These are phyloP conservation scores for Argyresthia goedartella DNA, from an alignment of 2,888 invertebrate species.

Conservation along the genomic window DNA sequence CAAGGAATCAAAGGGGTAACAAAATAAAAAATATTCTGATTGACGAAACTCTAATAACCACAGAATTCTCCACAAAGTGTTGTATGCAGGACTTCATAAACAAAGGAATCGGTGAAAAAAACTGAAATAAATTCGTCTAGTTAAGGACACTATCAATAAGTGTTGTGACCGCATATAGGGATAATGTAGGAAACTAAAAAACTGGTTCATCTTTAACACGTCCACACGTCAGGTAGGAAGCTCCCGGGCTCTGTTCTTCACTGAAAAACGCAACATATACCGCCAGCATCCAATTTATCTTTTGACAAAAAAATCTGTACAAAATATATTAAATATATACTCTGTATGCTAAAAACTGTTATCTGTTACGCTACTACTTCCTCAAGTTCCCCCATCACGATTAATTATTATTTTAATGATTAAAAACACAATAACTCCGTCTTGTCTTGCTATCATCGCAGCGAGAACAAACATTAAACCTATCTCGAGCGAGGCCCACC, in stretches of 20 bases:
- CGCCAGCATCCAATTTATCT: constrained; percentile 73
- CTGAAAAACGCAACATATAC: constrained; percentile 59
- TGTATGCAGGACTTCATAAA: constrained; percentile 61
- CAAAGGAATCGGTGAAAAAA: constrained; percentile 60
- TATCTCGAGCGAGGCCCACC: constrained; percentile 16
- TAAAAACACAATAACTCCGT: constrained; percentile 62
- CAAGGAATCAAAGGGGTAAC: constrained; percentile 64
- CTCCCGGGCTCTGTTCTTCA: constrained; percentile 52
- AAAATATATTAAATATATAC: constrained; percentile 73
- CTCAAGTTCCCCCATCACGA: constrained; percentile 64
- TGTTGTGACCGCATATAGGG: constrained; percentile 9
- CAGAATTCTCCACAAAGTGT: constrained; percentile 55
- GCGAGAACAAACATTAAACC: constrained; percentile 63
- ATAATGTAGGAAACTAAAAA: neutral
- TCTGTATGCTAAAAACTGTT: constrained; percentile 71
- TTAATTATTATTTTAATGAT: constrained; percentile 63
- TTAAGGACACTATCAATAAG: constrained; percentile 7
- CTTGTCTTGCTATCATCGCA: neutral
- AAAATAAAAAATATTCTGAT: constrained; percentile 68
- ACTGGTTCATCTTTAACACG: neutral
- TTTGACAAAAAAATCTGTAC: constrained; percentile 72
- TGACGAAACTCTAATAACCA: constrained; percentile 66
- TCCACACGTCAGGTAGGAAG: neutral
- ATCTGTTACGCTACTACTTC: constrained; percentile 45
- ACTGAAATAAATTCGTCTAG: constrained; percentile 8